A percentile compares a stretch with the other conserved stretches of the same genome.
Conservation (phyloP, 2,113 vertebrate species). For the Danio rerio region GRCz12tu NC_133195.1:42304001-42304500, state of each 20-base stretch:
- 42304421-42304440: no score
- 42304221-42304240: not conserved
- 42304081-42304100: constrained; percentile 24
- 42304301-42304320: not conserved
- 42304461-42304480: no score
- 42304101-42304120: constrained; percentile 41
- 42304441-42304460: no score
- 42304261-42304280: not conserved
- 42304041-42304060: constrained; percentile 46
- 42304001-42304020: constrained; percentile 55
- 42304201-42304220: constrained; percentile 2
- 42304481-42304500: no score
- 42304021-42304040: constrained; percentile 55
- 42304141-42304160: not conserved
- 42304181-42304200: not conserved
- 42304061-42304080: constrained; percentile 30
- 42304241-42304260: not conserved
- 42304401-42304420: no score
- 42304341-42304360: no score
- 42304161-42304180: not conserved
- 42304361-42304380: not conserved
- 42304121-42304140: not conserved
- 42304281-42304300: not conserved
- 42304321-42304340: not conserved
- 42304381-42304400: no score